Conservation (phyloP, 2,888 invertebrate genomes). For the Cephonodes hylas region DNA sequence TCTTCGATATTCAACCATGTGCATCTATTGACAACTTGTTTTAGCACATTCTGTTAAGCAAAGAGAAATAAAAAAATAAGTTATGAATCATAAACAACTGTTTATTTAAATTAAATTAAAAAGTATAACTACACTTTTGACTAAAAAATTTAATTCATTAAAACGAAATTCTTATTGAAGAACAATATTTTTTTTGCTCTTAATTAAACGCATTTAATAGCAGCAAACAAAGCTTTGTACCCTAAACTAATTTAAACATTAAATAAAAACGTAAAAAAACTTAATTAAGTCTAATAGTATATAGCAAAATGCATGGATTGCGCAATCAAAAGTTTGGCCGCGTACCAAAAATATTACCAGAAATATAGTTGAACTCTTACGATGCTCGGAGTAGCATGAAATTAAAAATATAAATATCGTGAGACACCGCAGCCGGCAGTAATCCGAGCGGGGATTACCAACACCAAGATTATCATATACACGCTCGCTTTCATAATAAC, state of each 20-base stretch:
- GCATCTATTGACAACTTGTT: no score
- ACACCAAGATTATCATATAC: slow-evolving; percentile 38
- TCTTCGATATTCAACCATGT: no score
- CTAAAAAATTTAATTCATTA: no score
- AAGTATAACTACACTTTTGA: no score
- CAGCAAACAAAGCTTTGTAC: not conserved
- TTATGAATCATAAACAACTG: not conserved
- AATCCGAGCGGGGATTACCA: slow-evolving; percentile 45
- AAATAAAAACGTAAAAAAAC: not conserved
- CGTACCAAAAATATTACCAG: slow-evolving; percentile 46
- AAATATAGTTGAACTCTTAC: slow-evolving; percentile 44
- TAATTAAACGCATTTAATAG: no score
- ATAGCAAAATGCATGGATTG: slow-evolving; percentile 15
- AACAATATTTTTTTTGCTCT: no score
- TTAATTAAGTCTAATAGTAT: not conserved
- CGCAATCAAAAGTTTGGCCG: slow-evolving; percentile 38
- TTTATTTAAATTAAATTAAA: not conserved
- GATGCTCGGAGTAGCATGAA: slow-evolving; percentile 51
- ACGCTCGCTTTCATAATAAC: slow-evolving; percentile 28
- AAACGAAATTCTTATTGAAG: not conserved
- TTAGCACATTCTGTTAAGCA: not conserved
- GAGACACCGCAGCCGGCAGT: slow-evolving; percentile 55
- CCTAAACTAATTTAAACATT: not conserved
- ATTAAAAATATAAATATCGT: slow-evolving; percentile 69
- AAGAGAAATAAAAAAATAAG: not conserved